Conservation (phyloP, 2,113 vertebrate genomes). For the Marmota flaviventris region DNA sequence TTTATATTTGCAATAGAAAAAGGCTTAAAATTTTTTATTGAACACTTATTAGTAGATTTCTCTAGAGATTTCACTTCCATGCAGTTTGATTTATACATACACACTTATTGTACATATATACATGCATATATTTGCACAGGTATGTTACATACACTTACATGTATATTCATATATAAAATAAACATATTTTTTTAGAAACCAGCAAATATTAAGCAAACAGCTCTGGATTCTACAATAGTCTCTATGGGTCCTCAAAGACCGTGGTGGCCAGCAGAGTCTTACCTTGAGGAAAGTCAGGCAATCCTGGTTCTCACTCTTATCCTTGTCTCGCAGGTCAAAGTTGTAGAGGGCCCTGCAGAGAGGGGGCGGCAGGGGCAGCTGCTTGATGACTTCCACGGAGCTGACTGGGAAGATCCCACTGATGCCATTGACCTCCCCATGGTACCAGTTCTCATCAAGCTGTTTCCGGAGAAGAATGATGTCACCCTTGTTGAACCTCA, state of each 20-base stretch:
- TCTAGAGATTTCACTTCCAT: not conserved
- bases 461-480: conserved; percentile 88
- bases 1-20: not conserved
- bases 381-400: conserved; percentile 88
- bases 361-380: conserved; percentile 87
- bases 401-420: conserved; percentile 87
- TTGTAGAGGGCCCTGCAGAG: conserved; percentile 92
- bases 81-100: not conserved
- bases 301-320: conserved; percentile 88
- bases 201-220: not conserved
- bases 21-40: not conserved
- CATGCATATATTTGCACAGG: not conserved
- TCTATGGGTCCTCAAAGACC: not conserved
- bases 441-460: conserved; percentile 92
- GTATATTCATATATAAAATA: not conserved
- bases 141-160: not conserved
- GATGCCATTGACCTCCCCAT: conserved; percentile 89
- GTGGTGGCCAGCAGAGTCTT: not conserved
- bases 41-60: conserved; percentile 17
- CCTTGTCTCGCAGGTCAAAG: conserved; percentile 89
- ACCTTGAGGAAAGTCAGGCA: conserved; percentile 93
- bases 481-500: conserved; percentile 90
- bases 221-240: not conserved
- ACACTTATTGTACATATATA: not conserved
- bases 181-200: not conserved